A percentile compares a stretch with the other conserved stretches of the same genome.
These are phyloP conservation scores for Scaptomyza cyrtandrae DNA, from an alignment of 2,888 invertebrate genomes.

Conservation along the genomic window DNA sequence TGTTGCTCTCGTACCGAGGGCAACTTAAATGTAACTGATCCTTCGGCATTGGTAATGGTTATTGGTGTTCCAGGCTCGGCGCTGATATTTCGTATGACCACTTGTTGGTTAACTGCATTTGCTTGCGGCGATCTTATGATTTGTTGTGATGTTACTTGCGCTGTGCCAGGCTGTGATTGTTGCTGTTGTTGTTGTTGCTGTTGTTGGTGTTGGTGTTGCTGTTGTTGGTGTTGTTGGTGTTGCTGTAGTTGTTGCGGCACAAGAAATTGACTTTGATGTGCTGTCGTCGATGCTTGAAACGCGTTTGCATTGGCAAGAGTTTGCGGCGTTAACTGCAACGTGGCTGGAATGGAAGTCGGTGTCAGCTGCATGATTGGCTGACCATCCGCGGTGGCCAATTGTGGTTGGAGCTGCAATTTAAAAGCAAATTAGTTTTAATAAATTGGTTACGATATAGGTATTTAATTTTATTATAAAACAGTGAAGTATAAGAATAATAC, in stretches of 20 bases:
- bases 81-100: constrained; percentile 60
- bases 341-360: constrained; percentile 83
- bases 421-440: neutral
- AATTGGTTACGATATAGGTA: too few relatives aligned
- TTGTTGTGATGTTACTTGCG: constrained; percentile 68
- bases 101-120: constrained; percentile 38
- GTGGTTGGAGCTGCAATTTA: constrained; percentile 80
- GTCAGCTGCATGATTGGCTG: constrained; percentile 84
- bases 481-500: too few relatives aligned
- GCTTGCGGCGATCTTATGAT: constrained; percentile 56
- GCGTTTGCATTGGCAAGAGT: constrained; percentile 63
- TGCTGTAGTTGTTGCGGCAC: constrained; percentile 44
- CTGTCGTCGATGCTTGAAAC: constrained; percentile 55
- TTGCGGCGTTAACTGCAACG: constrained; percentile 82
- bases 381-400: constrained; percentile 84
- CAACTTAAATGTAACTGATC: constrained; percentile 48
- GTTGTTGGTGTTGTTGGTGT: constrained; percentile 31
- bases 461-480: too few relatives aligned
- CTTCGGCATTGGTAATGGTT: constrained; percentile 27
- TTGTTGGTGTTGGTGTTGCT: constrained; percentile 40
- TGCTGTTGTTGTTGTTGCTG: constrained; percentile 49
- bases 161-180: constrained; percentile 39
- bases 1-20: constrained; percentile 49
- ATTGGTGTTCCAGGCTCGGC: constrained; percentile 33
- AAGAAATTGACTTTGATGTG: constrained; percentile 53